These are phyloP conservation scores for Ifrita kowaldi DNA, from an alignment of 2,113 vertebrate genomes.

Conservation along the genomic window DNA sequence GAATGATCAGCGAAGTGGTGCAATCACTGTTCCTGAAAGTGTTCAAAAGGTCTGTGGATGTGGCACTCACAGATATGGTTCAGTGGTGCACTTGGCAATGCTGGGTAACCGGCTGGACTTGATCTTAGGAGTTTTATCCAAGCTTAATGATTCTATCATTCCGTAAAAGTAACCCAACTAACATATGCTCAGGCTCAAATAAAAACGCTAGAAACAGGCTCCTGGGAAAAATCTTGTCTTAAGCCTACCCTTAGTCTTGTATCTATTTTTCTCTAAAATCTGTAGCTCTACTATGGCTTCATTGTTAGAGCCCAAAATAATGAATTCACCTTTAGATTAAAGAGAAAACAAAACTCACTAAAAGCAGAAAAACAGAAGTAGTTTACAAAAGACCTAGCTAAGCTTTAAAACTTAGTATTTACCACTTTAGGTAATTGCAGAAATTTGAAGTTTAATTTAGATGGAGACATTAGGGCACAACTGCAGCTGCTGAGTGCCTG, in stretches of 20 bases:
- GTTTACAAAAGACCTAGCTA: not conserved
- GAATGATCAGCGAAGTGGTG: not conserved
- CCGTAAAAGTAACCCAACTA: not conserved
- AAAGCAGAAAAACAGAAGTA: not conserved
- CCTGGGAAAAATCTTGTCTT: not conserved
- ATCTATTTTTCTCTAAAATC: not conserved
- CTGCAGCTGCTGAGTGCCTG: not conserved
- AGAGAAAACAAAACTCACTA: not conserved
- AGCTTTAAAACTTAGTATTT: not conserved
- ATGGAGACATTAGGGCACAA: not conserved
- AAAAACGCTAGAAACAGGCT: not conserved
- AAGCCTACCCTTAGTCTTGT: not conserved
- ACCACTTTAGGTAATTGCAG: not conserved
- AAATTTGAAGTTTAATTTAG: slow-evolving; percentile 16
- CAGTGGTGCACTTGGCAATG: not conserved
- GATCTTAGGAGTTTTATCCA: not conserved
- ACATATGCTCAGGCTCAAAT: not conserved
- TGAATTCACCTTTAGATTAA: not conserved
- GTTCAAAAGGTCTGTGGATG: not conserved
- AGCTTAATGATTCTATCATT: not conserved
- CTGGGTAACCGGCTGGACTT: not conserved
- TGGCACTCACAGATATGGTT: not conserved
- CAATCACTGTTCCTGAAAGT: not conserved
- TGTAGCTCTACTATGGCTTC: not conserved
- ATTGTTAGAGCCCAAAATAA: not conserved